Conservation (phyloP, 30 jellyfish, hydroid and myxozoan genomes). For the Cassiopea andromeda region DNA sequence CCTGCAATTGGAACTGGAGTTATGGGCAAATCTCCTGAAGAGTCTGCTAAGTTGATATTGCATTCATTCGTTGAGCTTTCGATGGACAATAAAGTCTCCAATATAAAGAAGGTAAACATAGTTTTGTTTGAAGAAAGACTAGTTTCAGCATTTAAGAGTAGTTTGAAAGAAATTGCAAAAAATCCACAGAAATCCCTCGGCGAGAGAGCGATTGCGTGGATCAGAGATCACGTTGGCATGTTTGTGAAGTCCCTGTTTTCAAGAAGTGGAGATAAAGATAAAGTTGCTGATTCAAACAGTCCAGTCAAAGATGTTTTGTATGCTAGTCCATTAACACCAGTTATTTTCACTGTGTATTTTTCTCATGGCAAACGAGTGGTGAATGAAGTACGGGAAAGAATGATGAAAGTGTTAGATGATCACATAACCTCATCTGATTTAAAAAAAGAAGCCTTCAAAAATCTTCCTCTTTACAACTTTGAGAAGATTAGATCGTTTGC, state of each 20-base stretch:
- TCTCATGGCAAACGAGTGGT: not conserved
- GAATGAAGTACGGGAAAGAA: not conserved
- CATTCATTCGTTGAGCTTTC: slow-evolving; percentile 51
- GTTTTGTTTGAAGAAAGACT: slow-evolving; percentile 36
- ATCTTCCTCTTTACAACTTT: not conserved
- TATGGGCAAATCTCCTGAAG: slow-evolving; percentile 32
- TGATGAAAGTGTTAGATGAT: slow-evolving; percentile 3
- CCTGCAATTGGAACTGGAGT: slow-evolving; percentile 69
- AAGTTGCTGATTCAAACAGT: not conserved
- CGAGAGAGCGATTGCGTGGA: slow-evolving; percentile 12
- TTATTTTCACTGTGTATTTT: not conserved
- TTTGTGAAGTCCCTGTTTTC: not conserved
- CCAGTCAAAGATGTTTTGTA: not conserved
- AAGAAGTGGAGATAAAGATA: not conserved
- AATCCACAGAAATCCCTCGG: slow-evolving; percentile 14
- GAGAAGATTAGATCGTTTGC: slow-evolving; percentile 3
- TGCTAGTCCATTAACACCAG: not conserved
- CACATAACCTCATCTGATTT: not conserved
- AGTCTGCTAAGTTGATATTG: slow-evolving; percentile 46
- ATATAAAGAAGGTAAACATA: slow-evolving; percentile 6
- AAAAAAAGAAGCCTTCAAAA: not conserved
- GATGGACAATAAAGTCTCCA: not conserved
- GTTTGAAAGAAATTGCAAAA: not conserved
- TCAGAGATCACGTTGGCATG: not conserved
- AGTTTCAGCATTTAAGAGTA: slow-evolving; percentile 21